Evolutionary conservation across 2,888 invertebrate species (phyloP).

Genomic region (Xestoiulus laeticollis): DNA sequence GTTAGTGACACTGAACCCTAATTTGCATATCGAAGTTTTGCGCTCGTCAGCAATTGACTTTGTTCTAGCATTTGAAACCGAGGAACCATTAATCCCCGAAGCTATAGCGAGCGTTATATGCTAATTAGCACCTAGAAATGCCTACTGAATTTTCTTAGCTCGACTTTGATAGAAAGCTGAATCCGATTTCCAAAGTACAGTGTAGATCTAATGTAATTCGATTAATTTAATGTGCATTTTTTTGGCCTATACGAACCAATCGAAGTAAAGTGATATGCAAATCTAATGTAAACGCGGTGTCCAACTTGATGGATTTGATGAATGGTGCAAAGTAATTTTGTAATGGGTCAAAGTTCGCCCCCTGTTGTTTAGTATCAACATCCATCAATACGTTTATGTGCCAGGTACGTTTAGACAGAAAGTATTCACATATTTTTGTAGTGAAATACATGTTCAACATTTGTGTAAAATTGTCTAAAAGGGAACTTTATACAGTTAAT

Average conservation of each 20-base stretch:
- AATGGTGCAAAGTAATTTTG: not conserved
- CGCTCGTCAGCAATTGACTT: not conserved
- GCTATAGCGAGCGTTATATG: constrained; percentile 18
- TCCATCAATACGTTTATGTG: no score
- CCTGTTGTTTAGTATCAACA: no score
- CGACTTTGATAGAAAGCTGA: not conserved
- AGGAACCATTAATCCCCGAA: not conserved
- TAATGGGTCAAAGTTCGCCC: not conserved
- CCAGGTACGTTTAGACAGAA: no score
- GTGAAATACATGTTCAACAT: no score
- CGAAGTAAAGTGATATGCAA: not conserved
- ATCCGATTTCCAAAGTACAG: not conserved
- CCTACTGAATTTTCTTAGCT: not conserved
- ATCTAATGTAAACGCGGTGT: not conserved
- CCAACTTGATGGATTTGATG: not conserved
- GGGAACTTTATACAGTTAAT: no score
- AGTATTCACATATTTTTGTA: no score
- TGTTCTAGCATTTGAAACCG: not conserved
- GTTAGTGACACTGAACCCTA: not conserved
- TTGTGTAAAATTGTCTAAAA: no score
- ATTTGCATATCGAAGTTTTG: constrained; percentile 11
- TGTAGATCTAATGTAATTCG: not conserved
- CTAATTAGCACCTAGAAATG: not conserved
- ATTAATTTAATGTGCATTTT: not conserved
- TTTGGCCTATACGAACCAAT: not conserved